Conservation (phyloP, 2,113 vertebrate species). For the Coptodon rendalli region DNA sequence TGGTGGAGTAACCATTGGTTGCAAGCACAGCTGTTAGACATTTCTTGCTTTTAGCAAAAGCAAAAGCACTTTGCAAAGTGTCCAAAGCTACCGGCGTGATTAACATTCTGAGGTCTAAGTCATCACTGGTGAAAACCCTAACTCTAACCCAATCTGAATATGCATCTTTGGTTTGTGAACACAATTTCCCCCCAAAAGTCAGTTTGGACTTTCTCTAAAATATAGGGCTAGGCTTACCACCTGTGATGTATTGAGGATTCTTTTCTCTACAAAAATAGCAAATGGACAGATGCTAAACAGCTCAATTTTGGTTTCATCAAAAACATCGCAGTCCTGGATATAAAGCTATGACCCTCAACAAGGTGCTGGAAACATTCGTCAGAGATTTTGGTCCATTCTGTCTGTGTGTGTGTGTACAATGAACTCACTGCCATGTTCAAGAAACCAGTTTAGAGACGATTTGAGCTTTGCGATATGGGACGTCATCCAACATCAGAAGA, state of each 20-base stretch:
- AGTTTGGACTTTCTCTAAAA: background rate
- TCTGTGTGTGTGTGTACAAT: background rate
- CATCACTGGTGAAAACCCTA: accelerated
- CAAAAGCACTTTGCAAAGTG: too few relatives aligned
- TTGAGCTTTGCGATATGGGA: background rate
- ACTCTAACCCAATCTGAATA: background rate
- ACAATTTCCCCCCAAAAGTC: background rate
- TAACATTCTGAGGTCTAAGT: background rate
- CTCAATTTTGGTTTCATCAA: background rate
- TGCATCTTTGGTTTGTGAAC: background rate
- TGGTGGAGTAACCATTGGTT: background rate
- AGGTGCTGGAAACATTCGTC: background rate
- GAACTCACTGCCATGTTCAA: background rate
- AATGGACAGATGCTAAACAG: background rate
- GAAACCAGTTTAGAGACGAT: background rate
- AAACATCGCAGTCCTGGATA: background rate
- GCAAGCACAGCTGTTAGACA: background rate
- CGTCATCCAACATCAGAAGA: accelerated
- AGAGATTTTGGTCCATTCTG: background rate
- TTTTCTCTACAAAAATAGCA: background rate
- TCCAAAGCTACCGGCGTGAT: accelerated
- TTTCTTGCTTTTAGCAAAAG: background rate
- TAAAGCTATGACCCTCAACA: background rate
- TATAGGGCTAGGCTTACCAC: background rate
- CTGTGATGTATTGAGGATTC: background rate